Evolutionary conservation across 2,113 vertebrate species (phyloP).

Genomic region (Odontophorus gujanensis): DNA sequence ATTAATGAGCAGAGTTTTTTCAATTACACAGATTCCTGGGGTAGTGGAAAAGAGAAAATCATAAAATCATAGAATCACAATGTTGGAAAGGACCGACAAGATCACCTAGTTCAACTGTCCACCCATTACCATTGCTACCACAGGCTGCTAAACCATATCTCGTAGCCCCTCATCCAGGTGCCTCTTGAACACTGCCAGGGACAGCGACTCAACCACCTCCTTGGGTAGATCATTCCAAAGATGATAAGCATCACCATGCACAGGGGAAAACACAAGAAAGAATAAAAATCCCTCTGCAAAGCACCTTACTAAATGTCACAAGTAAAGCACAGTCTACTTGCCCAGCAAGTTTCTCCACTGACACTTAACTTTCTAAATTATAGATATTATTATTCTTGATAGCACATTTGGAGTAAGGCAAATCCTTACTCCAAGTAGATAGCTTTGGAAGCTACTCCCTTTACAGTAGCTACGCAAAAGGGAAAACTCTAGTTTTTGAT

Average conservation of each 20-base stretch:
- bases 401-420: neutral
- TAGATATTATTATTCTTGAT: neutral
- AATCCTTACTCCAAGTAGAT: neutral
- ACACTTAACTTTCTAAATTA: neutral
- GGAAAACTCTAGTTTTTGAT: neutral
- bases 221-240: neutral
- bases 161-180: too few species aligned
- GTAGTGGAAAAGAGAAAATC: neutral
- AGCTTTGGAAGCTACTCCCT: neutral
- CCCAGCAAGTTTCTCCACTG: neutral
- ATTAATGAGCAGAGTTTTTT: neutral
- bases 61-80: too few species aligned
- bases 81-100: too few species aligned
- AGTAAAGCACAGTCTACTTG: neutral
- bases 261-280: neutral
- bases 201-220: too few species aligned
- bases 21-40: rapidly evolving
- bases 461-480: neutral
- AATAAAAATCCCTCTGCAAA: neutral
- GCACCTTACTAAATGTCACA: neutral
- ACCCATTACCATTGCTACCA: too few species aligned
- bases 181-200: too few species aligned
- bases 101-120: too few species aligned
- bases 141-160: too few species aligned
- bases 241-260: neutral